Evolutionary conservation across 2,888 invertebrate genomes (phyloP).

Genomic region (Drosophila mercatorum): DNA sequence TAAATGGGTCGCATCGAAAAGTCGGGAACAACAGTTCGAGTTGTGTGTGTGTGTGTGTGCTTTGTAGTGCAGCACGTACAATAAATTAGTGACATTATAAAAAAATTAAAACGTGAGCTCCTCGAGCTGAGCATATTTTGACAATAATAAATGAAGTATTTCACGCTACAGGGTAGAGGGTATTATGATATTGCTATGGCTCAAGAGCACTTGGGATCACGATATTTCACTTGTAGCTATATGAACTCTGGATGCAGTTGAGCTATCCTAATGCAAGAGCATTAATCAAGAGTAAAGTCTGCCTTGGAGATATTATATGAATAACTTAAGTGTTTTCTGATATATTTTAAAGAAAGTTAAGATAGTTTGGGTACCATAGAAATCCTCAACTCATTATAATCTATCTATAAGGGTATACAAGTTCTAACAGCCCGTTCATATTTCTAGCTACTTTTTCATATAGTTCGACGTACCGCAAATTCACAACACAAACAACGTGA

Average conservation of each 20-base stretch:
- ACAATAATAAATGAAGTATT: constrained; percentile 63
- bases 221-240: background rate
- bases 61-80: constrained; percentile 77
- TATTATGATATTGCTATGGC: background rate
- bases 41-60: constrained; percentile 50
- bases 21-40: constrained; percentile 27
- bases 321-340: no score
- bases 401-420: constrained; percentile 15
- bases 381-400: no score
- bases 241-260: background rate
- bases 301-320: background rate
- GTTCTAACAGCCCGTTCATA: background rate
- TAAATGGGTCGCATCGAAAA: constrained; percentile 66
- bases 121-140: constrained; percentile 60
- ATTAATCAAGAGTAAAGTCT: background rate
- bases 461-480: constrained; percentile 53
- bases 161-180: constrained; percentile 18
- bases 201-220: background rate
- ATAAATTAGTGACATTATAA: constrained; percentile 77
- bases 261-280: background rate
- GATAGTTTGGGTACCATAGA: no score
- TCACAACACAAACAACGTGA: constrained; percentile 72
- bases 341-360: no score
- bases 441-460: background rate
- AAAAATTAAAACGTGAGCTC: constrained; percentile 77